phyloP scores from a whole-genome alignment of 1,140 invertebrate species.

The Drosophila takahashii region DNA sequence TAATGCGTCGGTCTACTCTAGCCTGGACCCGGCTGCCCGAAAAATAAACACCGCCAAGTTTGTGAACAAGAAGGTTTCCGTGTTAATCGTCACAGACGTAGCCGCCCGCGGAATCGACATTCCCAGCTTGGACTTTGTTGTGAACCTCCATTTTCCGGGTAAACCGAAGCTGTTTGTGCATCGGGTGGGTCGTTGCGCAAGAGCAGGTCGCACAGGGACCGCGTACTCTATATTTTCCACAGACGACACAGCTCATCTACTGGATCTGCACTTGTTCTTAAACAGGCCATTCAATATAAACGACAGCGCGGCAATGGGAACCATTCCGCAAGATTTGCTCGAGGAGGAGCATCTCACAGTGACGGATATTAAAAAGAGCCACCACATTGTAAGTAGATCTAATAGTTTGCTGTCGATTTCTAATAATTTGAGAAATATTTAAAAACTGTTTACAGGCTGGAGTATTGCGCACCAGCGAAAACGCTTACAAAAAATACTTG shows the following conservation, averaged over 20 bases:
- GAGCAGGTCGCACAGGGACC: slow-evolving; percentile 95
- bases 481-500: slow-evolving; percentile 96
- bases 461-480: slow-evolving; percentile 91
- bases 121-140: slow-evolving; percentile 97
- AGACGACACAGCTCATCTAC: slow-evolving; percentile 96
- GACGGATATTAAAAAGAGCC: slow-evolving; percentile 89
- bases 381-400: slow-evolving; percentile 92
- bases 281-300: slow-evolving; percentile 90
- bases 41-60: slow-evolving; percentile 98
- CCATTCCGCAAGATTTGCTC: slow-evolving; percentile 92
- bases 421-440: too few species aligned
- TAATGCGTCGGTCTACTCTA: slow-evolving; percentile 97
- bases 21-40: slow-evolving; percentile 96
- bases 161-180: slow-evolving; percentile 99
- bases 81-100: slow-evolving; percentile 97
- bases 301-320: slow-evolving; percentile 86
- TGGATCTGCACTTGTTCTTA: slow-evolving; percentile 98
- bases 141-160: slow-evolving; percentile 98
- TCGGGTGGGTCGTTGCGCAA: slow-evolving; percentile 98
- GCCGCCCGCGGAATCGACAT: slow-evolving; percentile 99
- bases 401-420: too few species aligned
- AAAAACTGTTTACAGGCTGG: slow-evolving; percentile 87
- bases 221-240: slow-evolving; percentile 95
- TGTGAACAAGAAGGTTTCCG: slow-evolving; percentile 90
- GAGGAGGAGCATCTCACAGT: slow-evolving; percentile 94